These are phyloP conservation scores for Sesamia inferens DNA, from an alignment of 2,888 invertebrate genomes.

Conservation along the genomic window DNA sequence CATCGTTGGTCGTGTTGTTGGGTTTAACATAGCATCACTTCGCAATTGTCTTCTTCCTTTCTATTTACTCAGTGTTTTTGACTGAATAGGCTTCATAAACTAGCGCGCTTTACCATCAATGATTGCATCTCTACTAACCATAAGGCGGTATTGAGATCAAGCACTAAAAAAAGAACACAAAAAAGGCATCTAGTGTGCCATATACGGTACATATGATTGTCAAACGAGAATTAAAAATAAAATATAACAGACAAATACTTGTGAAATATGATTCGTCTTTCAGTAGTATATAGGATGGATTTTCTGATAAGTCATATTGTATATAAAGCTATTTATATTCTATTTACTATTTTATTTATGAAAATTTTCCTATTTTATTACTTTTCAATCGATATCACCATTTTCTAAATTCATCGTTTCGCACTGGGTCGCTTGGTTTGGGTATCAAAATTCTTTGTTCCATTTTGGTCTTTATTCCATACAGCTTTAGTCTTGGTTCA, in stretches of 20 bases:
- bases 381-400: constrained; percentile 11
- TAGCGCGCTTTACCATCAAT: too few species aligned
- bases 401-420: constrained; percentile 32
- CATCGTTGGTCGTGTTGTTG: too few species aligned
- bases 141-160: too few species aligned
- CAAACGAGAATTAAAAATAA: background rate
- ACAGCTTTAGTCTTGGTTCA: constrained; percentile 50
- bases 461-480: constrained; percentile 50
- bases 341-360: background rate
- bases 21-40: too few species aligned
- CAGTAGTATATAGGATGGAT: background rate
- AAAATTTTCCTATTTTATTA: constrained; percentile 1
- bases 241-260: background rate
- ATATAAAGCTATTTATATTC: constrained; percentile 8
- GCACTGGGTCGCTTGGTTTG: constrained; percentile 63
- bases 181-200: background rate
- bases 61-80: too few species aligned
- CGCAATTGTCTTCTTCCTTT: too few species aligned
- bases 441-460: constrained; percentile 40
- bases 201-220: background rate
- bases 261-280: background rate
- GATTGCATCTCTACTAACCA: too few species aligned
- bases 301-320: background rate
- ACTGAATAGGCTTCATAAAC: too few species aligned
- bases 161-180: too few species aligned